Evolutionary conservation across 2,113 vertebrate genomes (phyloP).

Genomic region (Cheilinus undulatus): DNA sequence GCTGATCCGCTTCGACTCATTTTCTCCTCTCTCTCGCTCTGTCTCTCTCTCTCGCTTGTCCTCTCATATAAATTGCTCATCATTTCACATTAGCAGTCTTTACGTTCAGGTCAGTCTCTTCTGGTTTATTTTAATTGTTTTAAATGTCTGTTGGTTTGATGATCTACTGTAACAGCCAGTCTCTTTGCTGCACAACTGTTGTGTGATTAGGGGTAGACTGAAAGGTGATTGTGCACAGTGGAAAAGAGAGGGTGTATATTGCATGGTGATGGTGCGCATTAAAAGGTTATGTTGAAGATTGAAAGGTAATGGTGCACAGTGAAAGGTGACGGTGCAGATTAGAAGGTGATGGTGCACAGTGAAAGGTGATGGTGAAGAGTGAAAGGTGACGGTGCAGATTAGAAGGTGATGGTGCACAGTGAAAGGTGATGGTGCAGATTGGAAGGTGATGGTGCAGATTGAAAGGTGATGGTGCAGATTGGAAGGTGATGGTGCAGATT

Average conservation of each 20-base stretch:
- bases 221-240: slow-evolving; percentile 3
- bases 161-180: not conserved
- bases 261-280: no score
- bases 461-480: no score
- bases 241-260: no score
- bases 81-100: not conserved
- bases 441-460: slow-evolving; percentile 1
- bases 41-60: not conserved
- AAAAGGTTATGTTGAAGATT: no score
- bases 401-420: no score
- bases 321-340: no score
- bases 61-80: not conserved
- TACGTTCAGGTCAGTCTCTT: no score
- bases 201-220: slow-evolving; percentile 20
- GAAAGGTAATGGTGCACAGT: no score
- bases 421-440: slow-evolving; percentile 8
- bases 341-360: no score
- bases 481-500: no score
- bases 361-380: no score
- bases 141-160: not conserved
- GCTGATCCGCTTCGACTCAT: slow-evolving; percentile 23
- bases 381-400: no score
- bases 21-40: slow-evolving; percentile 3
- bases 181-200: not conserved
- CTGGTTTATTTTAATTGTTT: not conserved